A percentile compares a stretch with the other conserved stretches of the same genome.
phyloP scores from a whole-genome alignment of 2,113 vertebrate genomes.

The Hypanus sabinus region DNA sequence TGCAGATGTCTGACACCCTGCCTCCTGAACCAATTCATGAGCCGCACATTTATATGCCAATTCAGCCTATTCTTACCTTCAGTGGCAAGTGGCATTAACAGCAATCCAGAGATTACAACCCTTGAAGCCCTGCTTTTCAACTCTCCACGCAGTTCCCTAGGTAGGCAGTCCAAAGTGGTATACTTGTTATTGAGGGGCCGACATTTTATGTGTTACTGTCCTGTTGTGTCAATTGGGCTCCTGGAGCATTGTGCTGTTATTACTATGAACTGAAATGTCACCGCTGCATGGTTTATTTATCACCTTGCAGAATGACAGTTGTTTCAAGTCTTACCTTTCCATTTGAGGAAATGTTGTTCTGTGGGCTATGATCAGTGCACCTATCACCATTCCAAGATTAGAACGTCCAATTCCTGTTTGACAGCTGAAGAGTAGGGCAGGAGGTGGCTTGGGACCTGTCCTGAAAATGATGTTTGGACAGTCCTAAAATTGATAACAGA shows the following conservation, averaged over 20 bases:
- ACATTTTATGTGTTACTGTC: no score
- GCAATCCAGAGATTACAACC: no score
- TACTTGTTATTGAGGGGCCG: no score
- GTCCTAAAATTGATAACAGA: conserved; percentile 14
- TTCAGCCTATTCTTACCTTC: no score
- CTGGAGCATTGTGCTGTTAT: not conserved
- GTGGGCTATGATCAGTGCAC: not conserved
- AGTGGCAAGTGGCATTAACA: no score
- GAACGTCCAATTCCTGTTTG: not conserved
- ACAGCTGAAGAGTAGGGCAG: conserved; percentile 17
- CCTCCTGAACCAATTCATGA: no score
- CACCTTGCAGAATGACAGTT: no score
- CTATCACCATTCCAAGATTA: conserved; percentile 21
- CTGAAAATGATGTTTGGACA: conserved; percentile 8
- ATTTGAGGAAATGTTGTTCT: conserved; percentile 1
- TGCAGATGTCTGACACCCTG: no score
- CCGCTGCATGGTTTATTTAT: not conserved
- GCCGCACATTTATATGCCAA: no score
- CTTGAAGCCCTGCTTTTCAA: no score
- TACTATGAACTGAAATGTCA: not conserved
- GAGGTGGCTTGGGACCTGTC: not conserved
- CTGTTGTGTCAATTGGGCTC: not conserved
- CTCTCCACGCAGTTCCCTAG: no score
- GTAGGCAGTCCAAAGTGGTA: no score
- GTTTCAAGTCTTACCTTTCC: conserved; percentile 16